Evolutionary conservation across 2,888 invertebrate species (phyloP).

Genomic region (Mellilla xanthometata): DNA sequence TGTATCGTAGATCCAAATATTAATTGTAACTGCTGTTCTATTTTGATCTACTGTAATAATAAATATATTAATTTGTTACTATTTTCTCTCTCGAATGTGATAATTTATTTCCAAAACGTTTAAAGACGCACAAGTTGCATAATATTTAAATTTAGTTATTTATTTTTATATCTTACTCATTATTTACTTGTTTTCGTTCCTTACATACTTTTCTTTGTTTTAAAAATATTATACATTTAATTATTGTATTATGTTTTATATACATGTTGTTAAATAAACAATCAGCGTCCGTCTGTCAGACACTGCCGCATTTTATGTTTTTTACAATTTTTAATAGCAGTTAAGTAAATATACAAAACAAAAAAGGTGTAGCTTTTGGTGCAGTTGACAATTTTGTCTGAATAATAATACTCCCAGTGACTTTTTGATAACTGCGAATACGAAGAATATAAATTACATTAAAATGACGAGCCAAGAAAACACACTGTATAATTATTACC

Average conservation of each 20-base stretch:
- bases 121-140: constrained; percentile 3
- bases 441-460: too few relatives aligned
- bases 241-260: neutral
- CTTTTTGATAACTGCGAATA: too few relatives aligned
- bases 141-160: neutral
- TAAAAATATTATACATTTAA: neutral
- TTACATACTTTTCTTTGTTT: too few relatives aligned
- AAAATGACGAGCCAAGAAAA: too few relatives aligned
- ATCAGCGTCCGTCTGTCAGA: neutral
- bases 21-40: constrained; percentile 6
- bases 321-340: neutral
- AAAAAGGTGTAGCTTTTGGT: neutral
- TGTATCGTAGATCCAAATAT: constrained; percentile 11
- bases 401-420: too few relatives aligned
- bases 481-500: too few relatives aligned
- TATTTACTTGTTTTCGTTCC: neutral
- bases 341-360: neutral
- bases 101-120: neutral
- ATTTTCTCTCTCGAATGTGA: neutral
- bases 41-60: constrained; percentile 1
- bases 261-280: too few relatives aligned
- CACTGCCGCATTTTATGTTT: constrained; percentile 1
- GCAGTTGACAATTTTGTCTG: too few relatives aligned
- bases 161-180: too few relatives aligned
- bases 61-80: neutral